These are phyloP conservation scores for Drosophila pseudoananassae DNA, from an alignment of 1,140 invertebrate genomes.

Conservation along the genomic window DNA sequence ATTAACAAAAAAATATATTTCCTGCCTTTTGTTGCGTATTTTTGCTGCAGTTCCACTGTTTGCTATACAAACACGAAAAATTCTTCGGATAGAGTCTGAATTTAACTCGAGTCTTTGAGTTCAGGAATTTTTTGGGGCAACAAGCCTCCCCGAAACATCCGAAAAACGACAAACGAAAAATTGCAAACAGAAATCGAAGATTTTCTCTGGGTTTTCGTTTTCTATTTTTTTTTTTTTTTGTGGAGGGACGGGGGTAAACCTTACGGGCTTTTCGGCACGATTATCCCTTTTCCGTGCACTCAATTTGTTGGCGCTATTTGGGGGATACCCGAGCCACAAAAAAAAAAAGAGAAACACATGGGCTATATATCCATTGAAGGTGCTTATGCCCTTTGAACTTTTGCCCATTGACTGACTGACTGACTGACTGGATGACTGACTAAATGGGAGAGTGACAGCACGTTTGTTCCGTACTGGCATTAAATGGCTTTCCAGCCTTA, in stretches of 20 bases:
- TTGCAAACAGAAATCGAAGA: conserved; percentile 44
- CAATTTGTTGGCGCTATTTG: conserved; percentile 58
- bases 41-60: conserved; percentile 1
- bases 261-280: conserved; percentile 67
- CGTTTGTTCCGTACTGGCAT: conserved; percentile 20
- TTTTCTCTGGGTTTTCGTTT: conserved; percentile 22
- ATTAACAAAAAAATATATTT: not conserved
- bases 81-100: conserved; percentile 26
- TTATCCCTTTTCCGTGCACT: conserved; percentile 74
- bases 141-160: not conserved
- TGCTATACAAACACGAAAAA: conserved; percentile 18
- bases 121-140: conserved; percentile 14
- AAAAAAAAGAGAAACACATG: not conserved
- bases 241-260: conserved; percentile 25
- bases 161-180: conserved; percentile 11
- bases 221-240: conserved; percentile 5
- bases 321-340: conserved; percentile 36
- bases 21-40: not conserved
- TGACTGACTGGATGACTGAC: conserved; percentile 7
- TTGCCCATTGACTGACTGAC: conserved; percentile 27
- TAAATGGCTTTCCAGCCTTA: conserved; percentile 64
- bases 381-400: conserved; percentile 69
- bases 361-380: conserved; percentile 23
- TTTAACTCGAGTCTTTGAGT: conserved; percentile 29
- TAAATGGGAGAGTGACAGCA: conserved; percentile 34